phyloP scores from a whole-genome alignment of 2,797 vertebrate species.

The Anomalospiza imberbis region DNA sequence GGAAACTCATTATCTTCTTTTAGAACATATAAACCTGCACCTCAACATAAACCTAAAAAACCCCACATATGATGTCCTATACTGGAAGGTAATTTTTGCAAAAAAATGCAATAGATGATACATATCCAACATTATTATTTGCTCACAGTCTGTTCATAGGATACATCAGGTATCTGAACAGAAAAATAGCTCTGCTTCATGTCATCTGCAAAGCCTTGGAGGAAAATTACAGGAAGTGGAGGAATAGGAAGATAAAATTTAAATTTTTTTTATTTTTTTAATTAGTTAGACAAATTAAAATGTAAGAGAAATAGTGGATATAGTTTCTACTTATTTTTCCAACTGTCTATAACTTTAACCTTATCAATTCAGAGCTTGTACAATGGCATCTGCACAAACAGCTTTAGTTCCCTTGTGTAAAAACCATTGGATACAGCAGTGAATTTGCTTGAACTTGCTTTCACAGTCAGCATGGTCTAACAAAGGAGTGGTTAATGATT shows the following conservation, averaged over 20 bases:
- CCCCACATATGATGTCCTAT: background rate
- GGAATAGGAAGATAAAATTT: background rate
- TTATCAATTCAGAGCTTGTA: background rate
- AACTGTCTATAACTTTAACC: background rate
- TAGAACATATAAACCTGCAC: background rate
- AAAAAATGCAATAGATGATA: background rate
- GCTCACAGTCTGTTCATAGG: background rate
- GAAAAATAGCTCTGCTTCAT: background rate
- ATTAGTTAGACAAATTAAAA: background rate
- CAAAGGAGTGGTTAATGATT: constrained; percentile 49
- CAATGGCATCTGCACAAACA: background rate
- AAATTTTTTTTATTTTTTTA: background rate
- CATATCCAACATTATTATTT: background rate
- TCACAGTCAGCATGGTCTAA: background rate
- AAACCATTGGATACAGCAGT: background rate
- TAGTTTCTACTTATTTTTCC: background rate
- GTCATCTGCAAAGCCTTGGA: background rate
- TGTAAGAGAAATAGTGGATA: background rate
- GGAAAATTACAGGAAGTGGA: background rate
- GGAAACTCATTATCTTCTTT: background rate
- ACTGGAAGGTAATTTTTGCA: background rate
- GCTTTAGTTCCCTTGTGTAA: constrained; percentile 7
- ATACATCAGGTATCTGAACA: background rate
- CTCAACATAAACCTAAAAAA: background rate
- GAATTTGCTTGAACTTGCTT: constrained; percentile 3